Base-by-base conservation (phyloP, 2,888 invertebrate species). In the Ectropis crepuscularia region DNA sequence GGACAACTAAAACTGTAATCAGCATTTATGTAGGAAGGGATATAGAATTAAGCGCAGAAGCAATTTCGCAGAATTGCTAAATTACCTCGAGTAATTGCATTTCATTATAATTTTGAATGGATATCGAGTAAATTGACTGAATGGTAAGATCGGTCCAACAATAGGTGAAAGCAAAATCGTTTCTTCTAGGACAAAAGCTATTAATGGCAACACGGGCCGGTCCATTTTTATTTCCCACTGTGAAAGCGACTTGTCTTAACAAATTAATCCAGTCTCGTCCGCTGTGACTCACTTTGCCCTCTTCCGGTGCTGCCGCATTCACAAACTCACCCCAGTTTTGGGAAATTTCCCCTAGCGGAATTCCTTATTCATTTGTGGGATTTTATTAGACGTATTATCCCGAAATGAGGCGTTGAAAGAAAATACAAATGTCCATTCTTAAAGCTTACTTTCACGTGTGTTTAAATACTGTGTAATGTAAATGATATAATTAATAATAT, bases 331-430 rank as follows among this genome's bases (percentile, higher is more conserved):
- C 87, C 77, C 77, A 76, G 76, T 80, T 79, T 79, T 68, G 70
- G 79, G 78, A 67, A 80, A 67, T 63, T 68, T 72, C 73, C 81
- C 88, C 85, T 80, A 73, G 78, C 81, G 85, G 87, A 87, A 87
- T 87, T 87, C 82, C 81, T 83, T 84, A 86, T 89, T 89, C 89
- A 87, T 89, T 88, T 88, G 87, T 79, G 88, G 89, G 80, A 86
- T 88, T 88, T 85, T 86, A 89, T 89, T 89, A 89, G 87, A 79
- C 83, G 86, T 83, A 86, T 88, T 89, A 88, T 89, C 77, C 80
- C 78, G 69, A 84, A 88, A 87, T 86, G 82, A 85, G 85, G 80
- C 82, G 83, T 83, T 81, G 79, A 81, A 83, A 85, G 84, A 87
- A 86, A 85, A 82, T 81, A 85, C 80, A 84, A 87, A 85, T 84